Conservation (phyloP, 2,888 invertebrate genomes). For the Cryptosula pallasiana region DNA sequence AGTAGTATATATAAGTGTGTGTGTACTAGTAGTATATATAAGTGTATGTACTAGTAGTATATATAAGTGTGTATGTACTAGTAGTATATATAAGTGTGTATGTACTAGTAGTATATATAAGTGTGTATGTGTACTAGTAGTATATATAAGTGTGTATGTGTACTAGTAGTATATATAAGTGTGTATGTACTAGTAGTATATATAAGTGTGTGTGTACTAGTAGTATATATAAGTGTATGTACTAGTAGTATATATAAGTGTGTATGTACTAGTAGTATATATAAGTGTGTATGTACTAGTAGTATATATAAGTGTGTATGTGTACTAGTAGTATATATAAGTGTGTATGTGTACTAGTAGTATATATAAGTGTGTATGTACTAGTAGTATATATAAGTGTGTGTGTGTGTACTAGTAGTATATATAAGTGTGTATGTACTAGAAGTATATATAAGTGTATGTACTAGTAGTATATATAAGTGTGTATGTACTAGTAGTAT, state of each 20-base stretch:
- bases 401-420: too few relatives aligned
- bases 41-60: not conserved
- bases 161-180: not conserved
- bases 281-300: too few relatives aligned
- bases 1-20: too few relatives aligned
- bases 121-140: not conserved
- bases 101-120: too few relatives aligned
- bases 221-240: too few relatives aligned
- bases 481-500: too few relatives aligned
- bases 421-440: not conserved
- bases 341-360: not conserved
- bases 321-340: too few relatives aligned
- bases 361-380: not conserved
- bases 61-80: too few relatives aligned
- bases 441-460: not conserved
- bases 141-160: not conserved
- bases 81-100: slow-evolving; percentile 57
- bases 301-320: slow-evolving; percentile 65
- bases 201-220: slow-evolving; percentile 55
- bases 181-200: too few relatives aligned
- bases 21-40: not conserved
- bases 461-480: not conserved
- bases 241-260: not conserved
- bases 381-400: slow-evolving; percentile 52
- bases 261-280: not conserved